Percentiles rank a stretch among this genome's conserved stretches.
Evolutionary conservation across 2,797 vertebrate species (phyloP).

Genomic region (Thunnus albacares): DNA sequence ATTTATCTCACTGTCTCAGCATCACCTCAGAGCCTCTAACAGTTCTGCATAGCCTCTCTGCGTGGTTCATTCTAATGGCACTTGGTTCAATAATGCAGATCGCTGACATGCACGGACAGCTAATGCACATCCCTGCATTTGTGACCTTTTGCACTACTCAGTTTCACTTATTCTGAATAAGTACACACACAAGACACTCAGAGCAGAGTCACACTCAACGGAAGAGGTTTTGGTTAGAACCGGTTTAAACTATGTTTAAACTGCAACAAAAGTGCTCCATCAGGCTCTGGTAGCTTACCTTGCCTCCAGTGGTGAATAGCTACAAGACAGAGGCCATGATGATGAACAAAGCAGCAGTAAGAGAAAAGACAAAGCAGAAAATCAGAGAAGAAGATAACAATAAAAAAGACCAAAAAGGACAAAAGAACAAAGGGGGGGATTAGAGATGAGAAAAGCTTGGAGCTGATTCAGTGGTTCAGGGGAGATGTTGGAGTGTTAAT

Average conservation of each 20-base stretch:
- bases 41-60: conserved; percentile 14
- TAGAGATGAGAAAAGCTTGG: conserved; percentile 17
- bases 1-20: conserved; percentile 34
- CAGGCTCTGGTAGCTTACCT: conserved; percentile 77
- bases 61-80: conserved; percentile 50
- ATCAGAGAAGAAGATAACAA: conserved; percentile 32
- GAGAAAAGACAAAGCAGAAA: conserved; percentile 53
- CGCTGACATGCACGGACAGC: conserved; percentile 51
- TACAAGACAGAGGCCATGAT: conserved; percentile 67
- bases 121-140: conserved; percentile 43
- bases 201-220: conserved; percentile 24
- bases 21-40: conserved; percentile 18
- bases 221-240: conserved; percentile 9
- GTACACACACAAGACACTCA: not conserved
- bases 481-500: conserved; percentile 44
- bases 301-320: conserved; percentile 84
- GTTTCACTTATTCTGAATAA: no score
- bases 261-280: conserved; percentile 11
- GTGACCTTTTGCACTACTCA: conserved; percentile 12
- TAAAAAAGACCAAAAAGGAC: not conserved
- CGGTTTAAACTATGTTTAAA: not conserved
- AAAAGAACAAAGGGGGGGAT: not conserved
- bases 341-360: conserved; percentile 54
- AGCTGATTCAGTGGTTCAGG: conserved; percentile 16
- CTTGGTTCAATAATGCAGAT: conserved; percentile 65